Conservation (phyloP, 2,797 vertebrate species). For the Aulostomus chinensis region DNA sequence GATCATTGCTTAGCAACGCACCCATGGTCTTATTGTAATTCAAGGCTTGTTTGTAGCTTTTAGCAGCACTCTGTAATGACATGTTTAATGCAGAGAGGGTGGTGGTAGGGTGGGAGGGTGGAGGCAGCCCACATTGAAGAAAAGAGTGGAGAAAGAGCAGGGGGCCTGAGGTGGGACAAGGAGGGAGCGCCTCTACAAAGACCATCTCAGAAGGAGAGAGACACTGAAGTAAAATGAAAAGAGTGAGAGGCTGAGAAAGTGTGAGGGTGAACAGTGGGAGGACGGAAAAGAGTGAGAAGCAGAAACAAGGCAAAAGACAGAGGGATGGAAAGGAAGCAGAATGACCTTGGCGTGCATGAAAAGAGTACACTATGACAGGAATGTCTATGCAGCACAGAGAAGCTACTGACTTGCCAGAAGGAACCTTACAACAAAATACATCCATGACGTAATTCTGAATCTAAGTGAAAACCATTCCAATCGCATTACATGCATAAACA, state of each 20-base stretch:
- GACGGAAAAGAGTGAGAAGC: constrained; percentile 26
- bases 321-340: constrained; percentile 30
- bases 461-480: constrained; percentile 25
- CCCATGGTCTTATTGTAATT: constrained; percentile 85
- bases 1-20: constrained; percentile 88
- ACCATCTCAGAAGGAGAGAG: constrained; percentile 29
- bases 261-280: constrained; percentile 15
- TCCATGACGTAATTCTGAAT: constrained; percentile 39
- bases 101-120: constrained; percentile 43
- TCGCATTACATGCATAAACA: constrained; percentile 31
- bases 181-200: constrained; percentile 42
- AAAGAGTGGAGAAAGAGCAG: constrained; percentile 37
- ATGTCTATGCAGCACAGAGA: constrained; percentile 29
- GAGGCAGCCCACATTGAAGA: constrained; percentile 11
- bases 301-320: constrained; percentile 26
- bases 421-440: constrained; percentile 34
- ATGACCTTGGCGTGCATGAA: constrained; percentile 60
- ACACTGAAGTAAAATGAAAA: constrained; percentile 36
- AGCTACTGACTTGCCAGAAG: constrained; percentile 12
- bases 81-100: constrained; percentile 82
- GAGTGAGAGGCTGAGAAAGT: constrained; percentile 28
- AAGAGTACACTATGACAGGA: constrained; percentile 23
- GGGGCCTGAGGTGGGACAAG: constrained; percentile 54
- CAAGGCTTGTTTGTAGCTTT: constrained; percentile 88
- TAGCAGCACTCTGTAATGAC: constrained; percentile 86